Evolutionary conservation across 2,113 vertebrate genomes (phyloP).

Genomic region (Sardina pilchardus): DNA sequence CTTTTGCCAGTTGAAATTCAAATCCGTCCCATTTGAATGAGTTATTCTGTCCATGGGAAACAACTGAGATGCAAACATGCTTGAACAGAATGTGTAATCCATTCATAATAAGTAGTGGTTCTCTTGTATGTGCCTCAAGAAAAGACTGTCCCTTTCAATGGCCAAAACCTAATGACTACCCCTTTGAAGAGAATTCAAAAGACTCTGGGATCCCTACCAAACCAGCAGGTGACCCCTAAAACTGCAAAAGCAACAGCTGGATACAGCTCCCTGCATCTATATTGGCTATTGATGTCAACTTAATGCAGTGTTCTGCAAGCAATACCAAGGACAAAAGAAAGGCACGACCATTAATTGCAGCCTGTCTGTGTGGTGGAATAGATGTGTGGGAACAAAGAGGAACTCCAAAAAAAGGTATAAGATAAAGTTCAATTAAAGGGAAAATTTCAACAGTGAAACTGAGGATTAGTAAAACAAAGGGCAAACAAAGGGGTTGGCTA

Average conservation of each 20-base stretch:
- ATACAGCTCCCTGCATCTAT: constrained; percentile 37
- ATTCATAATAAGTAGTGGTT: neutral
- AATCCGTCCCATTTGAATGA: neutral
- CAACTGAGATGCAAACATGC: neutral
- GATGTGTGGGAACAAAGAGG: neutral
- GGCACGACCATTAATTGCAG: constrained; percentile 47
- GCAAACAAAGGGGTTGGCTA: neutral
- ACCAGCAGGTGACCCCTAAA: constrained; percentile 22
- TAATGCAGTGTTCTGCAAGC: constrained; percentile 47
- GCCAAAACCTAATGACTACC: constrained; percentile 38
- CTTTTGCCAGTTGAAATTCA: neutral
- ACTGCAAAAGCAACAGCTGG: constrained; percentile 12
- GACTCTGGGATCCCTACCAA: neutral
- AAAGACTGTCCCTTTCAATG: constrained; percentile 43
- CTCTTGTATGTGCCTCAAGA: constrained; percentile 7
- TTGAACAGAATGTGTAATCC: neutral
- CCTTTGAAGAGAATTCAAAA: constrained; percentile 15
- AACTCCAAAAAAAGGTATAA: neutral
- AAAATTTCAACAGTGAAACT: neutral
- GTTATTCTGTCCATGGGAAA: neutral
- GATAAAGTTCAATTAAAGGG: neutral
- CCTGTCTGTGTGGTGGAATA: constrained; percentile 14
- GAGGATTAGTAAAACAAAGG: neutral
- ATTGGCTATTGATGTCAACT: constrained; percentile 50
- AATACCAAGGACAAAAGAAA: constrained; percentile 45